Base-by-base conservation (phyloP, 2,888 invertebrate species). In the Sarcophaga carnaria region DNA sequence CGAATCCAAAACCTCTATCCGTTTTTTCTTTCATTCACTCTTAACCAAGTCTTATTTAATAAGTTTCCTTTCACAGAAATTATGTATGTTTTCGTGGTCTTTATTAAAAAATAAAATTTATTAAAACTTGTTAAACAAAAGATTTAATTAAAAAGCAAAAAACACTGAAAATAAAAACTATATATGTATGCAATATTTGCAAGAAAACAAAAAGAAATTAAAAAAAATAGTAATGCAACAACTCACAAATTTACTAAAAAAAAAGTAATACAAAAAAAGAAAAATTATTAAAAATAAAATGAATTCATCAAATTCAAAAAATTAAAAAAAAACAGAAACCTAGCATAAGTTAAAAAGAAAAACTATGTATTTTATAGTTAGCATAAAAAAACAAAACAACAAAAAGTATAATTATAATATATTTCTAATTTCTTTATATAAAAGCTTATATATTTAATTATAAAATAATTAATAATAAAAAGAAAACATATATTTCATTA, bases 101-200 rank as follows among this genome's bases (percentile, higher is more conserved):
- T 63, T 17, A 59, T 54, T 17, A n/a, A 62, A 49, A 66, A 5
- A 63, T n/a, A 63, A 60, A 71, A 77, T 71, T 82, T 4, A 37
- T 37, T 37, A 49, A 71, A 11, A 72, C 71, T 63, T 77, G 77
- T 77, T 67, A 60, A 77, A 83, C 11, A 77, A 78, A 83, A 76
- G 72, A 77, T 83, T 72, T 60, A 75, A 54, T 64, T 37, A 6
- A 67, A 72, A 37, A 37, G 37, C 37, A 70, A 71, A 67, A 67
- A 62, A 67, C 75, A 54, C n/a, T 67, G 17, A 20, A 80, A 70
- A 67, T 49, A 72, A 75, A 67, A 59, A 77, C 45, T 80, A 82
- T 71, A 67, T 77, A 72, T 83, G 69, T 87, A 84, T 87, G 87
- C 87, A 87, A 87, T 87, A 87, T 87, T 87, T 87, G 87, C 87